phyloP scores from a whole-genome alignment of 1,140 invertebrate species.

The Plodia interpunctella region DNA sequence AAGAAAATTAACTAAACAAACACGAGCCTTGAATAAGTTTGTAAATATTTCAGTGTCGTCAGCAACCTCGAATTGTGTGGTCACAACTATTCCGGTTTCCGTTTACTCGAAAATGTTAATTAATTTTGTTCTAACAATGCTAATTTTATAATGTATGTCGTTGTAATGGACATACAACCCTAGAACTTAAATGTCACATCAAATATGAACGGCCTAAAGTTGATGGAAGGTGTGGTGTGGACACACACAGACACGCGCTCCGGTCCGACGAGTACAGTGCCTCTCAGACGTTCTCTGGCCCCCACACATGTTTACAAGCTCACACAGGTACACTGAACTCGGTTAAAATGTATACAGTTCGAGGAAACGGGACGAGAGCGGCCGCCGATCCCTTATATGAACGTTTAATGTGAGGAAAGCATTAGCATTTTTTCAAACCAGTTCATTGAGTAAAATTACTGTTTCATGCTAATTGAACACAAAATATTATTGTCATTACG shows the following conservation, averaged over 20 bases:
- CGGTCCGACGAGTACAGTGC: neutral
- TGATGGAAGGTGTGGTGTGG: no score
- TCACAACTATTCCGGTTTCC: no score
- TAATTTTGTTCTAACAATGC: no score
- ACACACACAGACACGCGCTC: neutral
- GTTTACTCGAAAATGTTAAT: no score
- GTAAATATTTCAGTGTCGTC: no score
- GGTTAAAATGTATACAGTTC: constrained; percentile 52
- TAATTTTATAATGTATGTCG: no score
- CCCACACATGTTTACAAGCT: constrained; percentile 37
- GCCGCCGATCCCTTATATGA: constrained; percentile 34
- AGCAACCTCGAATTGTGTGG: no score
- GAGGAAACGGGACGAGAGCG: constrained; percentile 43
- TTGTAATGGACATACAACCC: no score
- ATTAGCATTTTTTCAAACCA: constrained; percentile 26
- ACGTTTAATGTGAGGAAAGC: constrained; percentile 23
- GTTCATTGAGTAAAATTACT: constrained; percentile 32
- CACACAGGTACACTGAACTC: constrained; percentile 53
- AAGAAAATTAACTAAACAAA: no score
- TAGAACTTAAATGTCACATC: no score
- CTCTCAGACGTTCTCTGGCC: constrained; percentile 22
- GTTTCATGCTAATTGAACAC: constrained; percentile 25
- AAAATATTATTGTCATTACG: constrained; percentile 7
- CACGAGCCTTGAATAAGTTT: no score
- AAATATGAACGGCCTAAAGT: no score